Base-by-base conservation (phyloP, 2,888 invertebrate species). In the Trissolcus brochymenae region DNA sequence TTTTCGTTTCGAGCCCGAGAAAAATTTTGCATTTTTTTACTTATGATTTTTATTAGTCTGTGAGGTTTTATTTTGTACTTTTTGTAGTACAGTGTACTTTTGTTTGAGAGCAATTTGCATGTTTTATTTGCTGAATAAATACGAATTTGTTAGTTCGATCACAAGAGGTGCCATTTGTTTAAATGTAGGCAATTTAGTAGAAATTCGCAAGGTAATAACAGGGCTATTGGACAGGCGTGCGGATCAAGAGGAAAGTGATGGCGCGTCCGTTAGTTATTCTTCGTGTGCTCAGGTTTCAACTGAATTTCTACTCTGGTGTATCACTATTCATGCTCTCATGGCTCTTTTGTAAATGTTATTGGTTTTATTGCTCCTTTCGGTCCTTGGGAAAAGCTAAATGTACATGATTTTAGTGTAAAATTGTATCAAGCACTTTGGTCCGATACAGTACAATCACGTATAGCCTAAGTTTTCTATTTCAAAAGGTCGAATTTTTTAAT, bases 311-410 rank as follows among this genome's bases (percentile, higher is more conserved):
- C 49, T n/a, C 54, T 16, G 35, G 46, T 29, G 29, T 71, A 46
- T 59, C 49, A 65, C 53, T 54, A 59, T 65, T 53, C 66, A 55
- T 61, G 55, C 56, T 66, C 46, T 51, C 46, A 35, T 51, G 43
- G 46, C 51, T 74, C 62, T 61, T 41, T 35, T 35, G 35, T 41
- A 74, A 74, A 57, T 64, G 56, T 61, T 66, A 74, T 74, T 61
- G 56, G 61, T 66, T 66, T 74, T 56, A 21, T 17, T 49, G 49
- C 19, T 67, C 29, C 51, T 46, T 61, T 61, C 35, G 29, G 49
- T 46, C 21, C 46, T 53, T n/a, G 41, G 49, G 21, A 64, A 72
- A 72, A 59, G 43, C 57, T 49, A 41, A 71, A 57, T 64, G 64
- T 64, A 53, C 35, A 71, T 64, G 51, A 71, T 71, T 64, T 51